Evolutionary conservation across 2,113 vertebrate genomes (phyloP).

Genomic region (Siniperca chuatsi): DNA sequence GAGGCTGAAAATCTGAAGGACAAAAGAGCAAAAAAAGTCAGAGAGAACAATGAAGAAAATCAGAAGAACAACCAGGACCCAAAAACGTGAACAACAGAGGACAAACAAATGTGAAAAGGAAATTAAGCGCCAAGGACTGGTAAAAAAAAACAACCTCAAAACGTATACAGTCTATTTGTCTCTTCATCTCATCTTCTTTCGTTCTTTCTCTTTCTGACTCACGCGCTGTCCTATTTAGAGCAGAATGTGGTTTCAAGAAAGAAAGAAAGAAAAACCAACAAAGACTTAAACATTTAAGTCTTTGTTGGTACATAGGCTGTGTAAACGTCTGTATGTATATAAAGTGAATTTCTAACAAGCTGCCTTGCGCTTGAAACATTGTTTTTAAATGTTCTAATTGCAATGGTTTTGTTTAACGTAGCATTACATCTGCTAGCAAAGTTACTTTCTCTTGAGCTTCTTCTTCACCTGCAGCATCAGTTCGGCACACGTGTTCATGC

Average conservation of each 20-base stretch:
- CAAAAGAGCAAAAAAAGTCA: constrained; percentile 23
- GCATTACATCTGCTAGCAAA: background rate
- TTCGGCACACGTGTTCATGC: background rate
- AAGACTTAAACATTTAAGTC: background rate
- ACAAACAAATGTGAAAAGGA: constrained; percentile 60
- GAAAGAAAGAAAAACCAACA: constrained; percentile 19
- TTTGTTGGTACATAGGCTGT: too few relatives aligned
- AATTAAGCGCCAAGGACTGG: constrained; percentile 61
- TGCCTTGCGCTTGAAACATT: too few relatives aligned
- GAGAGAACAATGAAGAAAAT: constrained; percentile 47
- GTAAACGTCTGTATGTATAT: background rate
- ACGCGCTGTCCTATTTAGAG: constrained; percentile 72
- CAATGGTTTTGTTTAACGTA: background rate
- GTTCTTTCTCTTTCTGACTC: constrained; percentile 63
- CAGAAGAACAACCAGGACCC: constrained; percentile 24
- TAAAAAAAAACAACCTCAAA: constrained; percentile 59
- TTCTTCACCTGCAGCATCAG: background rate
- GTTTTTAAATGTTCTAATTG: background rate
- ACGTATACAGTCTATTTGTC: constrained; percentile 64
- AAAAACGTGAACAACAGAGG: constrained; percentile 53
- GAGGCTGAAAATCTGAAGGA: constrained; percentile 37
- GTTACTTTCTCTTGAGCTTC: background rate
- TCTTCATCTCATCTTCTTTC: constrained; percentile 51
- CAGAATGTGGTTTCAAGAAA: constrained; percentile 63
- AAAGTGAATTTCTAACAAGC: background rate